Percentiles rank a stretch among this genome's conserved stretches.
These are phyloP conservation scores for Dicrurus megarhynchus DNA, from an alignment of 2,113 vertebrate genomes.

Conservation along the genomic window DNA sequence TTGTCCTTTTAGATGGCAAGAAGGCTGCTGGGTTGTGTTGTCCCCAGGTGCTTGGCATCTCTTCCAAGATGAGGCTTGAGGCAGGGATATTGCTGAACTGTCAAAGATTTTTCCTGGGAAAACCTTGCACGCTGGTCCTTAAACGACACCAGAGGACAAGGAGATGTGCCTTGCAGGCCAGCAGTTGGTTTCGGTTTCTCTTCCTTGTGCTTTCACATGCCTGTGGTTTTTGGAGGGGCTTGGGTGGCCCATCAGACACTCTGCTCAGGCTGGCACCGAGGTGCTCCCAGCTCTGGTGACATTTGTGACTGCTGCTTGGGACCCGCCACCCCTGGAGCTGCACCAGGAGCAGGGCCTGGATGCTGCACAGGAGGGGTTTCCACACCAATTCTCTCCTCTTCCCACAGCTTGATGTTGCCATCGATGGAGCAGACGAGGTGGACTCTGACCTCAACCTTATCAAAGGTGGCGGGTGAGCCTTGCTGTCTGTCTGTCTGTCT, in stretches of 20 bases:
- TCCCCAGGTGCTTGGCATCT: not conserved
- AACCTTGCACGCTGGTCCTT: not conserved
- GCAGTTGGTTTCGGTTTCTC: not conserved
- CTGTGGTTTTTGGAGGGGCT: not conserved
- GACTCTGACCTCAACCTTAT: conserved; percentile 91
- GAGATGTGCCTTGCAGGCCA: not conserved
- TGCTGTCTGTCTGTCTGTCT: not conserved
- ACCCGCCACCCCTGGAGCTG: not conserved
- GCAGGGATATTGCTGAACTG: not conserved
- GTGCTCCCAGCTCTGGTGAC: not conserved
- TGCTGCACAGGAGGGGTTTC: not conserved
- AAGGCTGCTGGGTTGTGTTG: not conserved
- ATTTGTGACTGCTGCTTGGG: not conserved
- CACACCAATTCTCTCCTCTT: not conserved
- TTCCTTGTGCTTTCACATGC: not conserved
- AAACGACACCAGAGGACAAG: not conserved
- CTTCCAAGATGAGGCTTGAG: not conserved
- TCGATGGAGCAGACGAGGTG: conserved; percentile 97
- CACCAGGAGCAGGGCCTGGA: not conserved
- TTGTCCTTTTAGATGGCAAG: not conserved
- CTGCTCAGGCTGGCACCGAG: not conserved
- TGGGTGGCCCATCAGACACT: not conserved
- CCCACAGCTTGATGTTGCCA: conserved; percentile 90
- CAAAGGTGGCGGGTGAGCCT: conserved; percentile 95
- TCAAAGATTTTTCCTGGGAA: not conserved